Percentiles rank a stretch among this genome's conserved stretches.
Conservation (phyloP, 1,140 invertebrate species). For the Drosophila ogumai region DNA sequence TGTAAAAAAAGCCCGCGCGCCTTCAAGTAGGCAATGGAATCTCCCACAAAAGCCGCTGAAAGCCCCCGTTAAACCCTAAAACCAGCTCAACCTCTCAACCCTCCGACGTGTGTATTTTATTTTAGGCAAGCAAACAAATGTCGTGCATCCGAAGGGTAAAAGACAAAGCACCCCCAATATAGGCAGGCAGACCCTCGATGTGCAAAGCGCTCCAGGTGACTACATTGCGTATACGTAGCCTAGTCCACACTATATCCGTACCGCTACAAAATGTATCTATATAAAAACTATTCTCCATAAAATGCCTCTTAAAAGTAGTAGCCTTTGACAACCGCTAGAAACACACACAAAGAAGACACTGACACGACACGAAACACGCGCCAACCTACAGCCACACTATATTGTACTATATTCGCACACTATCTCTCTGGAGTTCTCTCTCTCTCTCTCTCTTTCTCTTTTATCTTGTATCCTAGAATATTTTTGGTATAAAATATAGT, state of each 20-base stretch:
- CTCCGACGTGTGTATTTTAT: conserved; percentile 54
- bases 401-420: conserved; percentile 51
- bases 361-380: conserved; percentile 40
- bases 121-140: conserved; percentile 84
- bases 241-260: conserved; percentile 32
- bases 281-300: conserved; percentile 19
- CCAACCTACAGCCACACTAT: conserved; percentile 29
- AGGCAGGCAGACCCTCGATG: conserved; percentile 81
- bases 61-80: conserved; percentile 37
- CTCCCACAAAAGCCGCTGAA: conserved; percentile 29
- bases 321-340: conserved; percentile 42
- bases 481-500: conserved; percentile 12
- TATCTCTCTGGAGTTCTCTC: conserved; percentile 18
- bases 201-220: conserved; percentile 82
- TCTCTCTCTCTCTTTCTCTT: neutral
- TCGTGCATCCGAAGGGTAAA: conserved; percentile 84
- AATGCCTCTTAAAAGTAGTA: conserved; percentile 23
- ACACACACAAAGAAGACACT: conserved; percentile 21
- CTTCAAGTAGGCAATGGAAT: conserved; percentile 48
- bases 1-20: conserved; percentile 41
- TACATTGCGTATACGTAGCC: conserved; percentile 73
- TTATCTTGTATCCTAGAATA: conserved; percentile 8
- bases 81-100: conserved; percentile 40
- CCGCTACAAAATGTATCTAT: conserved; percentile 5
- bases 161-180: conserved; percentile 82